These are phyloP conservation scores for Pteromalus puparum DNA, from an alignment of 1,140 invertebrate species.

Conservation along the genomic window DNA sequence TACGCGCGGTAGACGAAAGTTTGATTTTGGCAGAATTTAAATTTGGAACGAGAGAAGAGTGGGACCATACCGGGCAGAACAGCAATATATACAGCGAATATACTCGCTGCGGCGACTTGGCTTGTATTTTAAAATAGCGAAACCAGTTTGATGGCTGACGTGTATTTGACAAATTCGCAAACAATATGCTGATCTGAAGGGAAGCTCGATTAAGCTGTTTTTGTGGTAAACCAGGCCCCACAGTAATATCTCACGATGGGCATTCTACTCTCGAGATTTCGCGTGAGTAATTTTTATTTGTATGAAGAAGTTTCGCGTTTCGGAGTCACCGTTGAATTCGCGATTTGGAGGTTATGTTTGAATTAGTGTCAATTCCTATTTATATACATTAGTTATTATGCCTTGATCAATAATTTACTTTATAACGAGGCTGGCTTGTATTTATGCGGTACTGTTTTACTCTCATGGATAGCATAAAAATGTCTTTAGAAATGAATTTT, in stretches of 20 bases:
- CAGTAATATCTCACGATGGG: constrained; percentile 63
- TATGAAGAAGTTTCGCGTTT: constrained; percentile 2
- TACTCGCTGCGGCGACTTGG: neutral
- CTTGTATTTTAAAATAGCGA: neutral
- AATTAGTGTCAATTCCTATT: constrained; percentile 36
- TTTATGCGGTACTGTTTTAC: neutral
- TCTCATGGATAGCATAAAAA: neutral
- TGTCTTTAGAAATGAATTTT: neutral
- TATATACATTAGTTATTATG: constrained; percentile 56
- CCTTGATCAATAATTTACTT: constrained; percentile 35
- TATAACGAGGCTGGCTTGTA: neutral
- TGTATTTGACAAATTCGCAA: constrained; percentile 28
- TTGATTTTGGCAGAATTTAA: constrained; percentile 31
- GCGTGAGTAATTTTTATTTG: constrained; percentile 64
- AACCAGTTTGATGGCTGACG: constrained; percentile 14
- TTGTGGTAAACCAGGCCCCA: neutral
- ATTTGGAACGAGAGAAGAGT: constrained; percentile 17
- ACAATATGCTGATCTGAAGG: constrained; percentile 20
- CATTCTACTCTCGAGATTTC: constrained; percentile 71
- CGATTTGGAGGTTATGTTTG: constrained; percentile 31
- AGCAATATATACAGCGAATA: neutral
- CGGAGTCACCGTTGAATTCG: neutral
- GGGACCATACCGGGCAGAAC: neutral
- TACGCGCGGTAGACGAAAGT: neutral
- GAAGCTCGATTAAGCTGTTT: neutral